Percentiles rank a stretch among this genome's conserved stretches.
These are phyloP conservation scores for Coregonus ussuriensis DNA, from an alignment of 2,797 vertebrate genomes.

Conservation along the genomic window DNA sequence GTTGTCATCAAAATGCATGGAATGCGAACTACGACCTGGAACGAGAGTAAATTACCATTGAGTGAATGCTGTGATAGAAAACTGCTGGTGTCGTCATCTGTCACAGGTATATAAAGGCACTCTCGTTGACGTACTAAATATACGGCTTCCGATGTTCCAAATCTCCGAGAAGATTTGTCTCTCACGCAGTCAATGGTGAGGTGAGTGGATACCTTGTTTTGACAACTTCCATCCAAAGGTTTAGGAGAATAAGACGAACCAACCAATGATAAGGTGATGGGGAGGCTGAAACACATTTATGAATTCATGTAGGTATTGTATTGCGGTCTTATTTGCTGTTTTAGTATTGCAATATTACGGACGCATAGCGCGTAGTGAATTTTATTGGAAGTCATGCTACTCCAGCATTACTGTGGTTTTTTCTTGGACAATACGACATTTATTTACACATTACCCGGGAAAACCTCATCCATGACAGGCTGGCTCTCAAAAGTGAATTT, in stretches of 20 bases:
- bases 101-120: conserved; percentile 58
- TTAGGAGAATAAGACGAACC: not conserved
- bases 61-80: conserved; percentile 17
- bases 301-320: conserved; percentile 10
- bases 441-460: not conserved
- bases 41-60: not conserved
- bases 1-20: conserved; percentile 39
- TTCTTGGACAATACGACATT: not conserved
- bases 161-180: conserved; percentile 27
- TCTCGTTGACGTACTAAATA: conserved; percentile 50
- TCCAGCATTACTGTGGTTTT: not conserved
- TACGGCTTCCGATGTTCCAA: conserved; percentile 35
- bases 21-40: conserved; percentile 37
- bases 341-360: conserved; percentile 30
- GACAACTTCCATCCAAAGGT: conserved; percentile 32
- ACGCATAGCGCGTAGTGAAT: not conserved
- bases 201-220: conserved; percentile 39
- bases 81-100: conserved; percentile 7
- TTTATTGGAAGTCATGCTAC: not conserved
- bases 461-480: not conserved
- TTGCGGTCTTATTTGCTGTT: conserved; percentile 16
- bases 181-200: conserved; percentile 20
- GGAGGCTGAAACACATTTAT: conserved; percentile 6
- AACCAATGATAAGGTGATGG: conserved; percentile 3
- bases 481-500: conserved; percentile 19